These are phyloP conservation scores for Rhamphomyia laevipes DNA, from an alignment of 2,888 invertebrate species.

Conservation along the genomic window DNA sequence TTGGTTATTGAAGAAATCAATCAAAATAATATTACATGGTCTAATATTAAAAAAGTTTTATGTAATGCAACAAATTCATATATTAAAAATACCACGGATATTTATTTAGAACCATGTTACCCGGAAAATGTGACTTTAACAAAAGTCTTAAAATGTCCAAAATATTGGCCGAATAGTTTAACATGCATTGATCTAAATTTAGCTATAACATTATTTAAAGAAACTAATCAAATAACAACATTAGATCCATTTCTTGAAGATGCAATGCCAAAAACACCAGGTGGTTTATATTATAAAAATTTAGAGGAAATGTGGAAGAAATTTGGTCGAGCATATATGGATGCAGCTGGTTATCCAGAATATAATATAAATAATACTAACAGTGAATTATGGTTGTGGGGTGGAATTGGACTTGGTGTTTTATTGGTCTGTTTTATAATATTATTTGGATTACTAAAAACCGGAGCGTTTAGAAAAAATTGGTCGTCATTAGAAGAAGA, in stretches of 20 bases:
- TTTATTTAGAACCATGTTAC: slow-evolving; percentile 10
- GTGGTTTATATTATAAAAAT: slow-evolving; percentile 9
- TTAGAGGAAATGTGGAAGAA: slow-evolving; percentile 13
- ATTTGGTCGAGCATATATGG: slow-evolving; percentile 11
- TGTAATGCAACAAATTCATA: slow-evolving; percentile 14
- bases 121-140: slow-evolving; percentile 15
- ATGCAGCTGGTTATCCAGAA: slow-evolving; percentile 8
- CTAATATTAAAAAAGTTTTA: slow-evolving; percentile 11
- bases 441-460: slow-evolving; percentile 11
- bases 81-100: slow-evolving; percentile 2
- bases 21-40: slow-evolving; percentile 16
- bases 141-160: slow-evolving; percentile 15
- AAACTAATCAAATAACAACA: background rate
- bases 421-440: slow-evolving; percentile 14
- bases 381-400: slow-evolving; percentile 15
- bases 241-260: slow-evolving; percentile 14
- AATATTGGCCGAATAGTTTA: slow-evolving; percentile 14
- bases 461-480: slow-evolving; percentile 11
- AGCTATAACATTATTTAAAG: slow-evolving; percentile 12
- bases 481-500: slow-evolving; percentile 12
- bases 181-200: slow-evolving; percentile 16
- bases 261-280: slow-evolving; percentile 11
- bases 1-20: slow-evolving; percentile 9
- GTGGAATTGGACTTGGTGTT: slow-evolving; percentile 14
- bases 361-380: slow-evolving; percentile 14